Percentiles rank a stretch among this genome's conserved stretches.
Conservation (phyloP, 2,113 vertebrate genomes). For the Antechinus flavipes region DNA sequence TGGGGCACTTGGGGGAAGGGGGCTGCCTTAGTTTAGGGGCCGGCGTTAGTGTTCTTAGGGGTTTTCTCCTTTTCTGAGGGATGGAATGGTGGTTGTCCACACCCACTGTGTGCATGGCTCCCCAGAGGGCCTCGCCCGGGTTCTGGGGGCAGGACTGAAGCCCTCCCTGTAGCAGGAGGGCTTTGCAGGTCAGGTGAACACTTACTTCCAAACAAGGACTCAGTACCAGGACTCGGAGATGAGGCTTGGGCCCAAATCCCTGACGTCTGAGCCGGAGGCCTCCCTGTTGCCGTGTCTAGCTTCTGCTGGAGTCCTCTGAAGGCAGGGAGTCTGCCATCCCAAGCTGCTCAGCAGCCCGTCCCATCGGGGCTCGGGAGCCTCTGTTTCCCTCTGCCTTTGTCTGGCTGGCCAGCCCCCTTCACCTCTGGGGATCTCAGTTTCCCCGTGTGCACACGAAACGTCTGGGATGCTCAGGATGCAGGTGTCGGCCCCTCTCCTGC, state of each 20-base stretch:
- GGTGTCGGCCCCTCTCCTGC: not conserved
- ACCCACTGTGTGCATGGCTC: not conserved
- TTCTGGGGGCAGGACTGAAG: not conserved
- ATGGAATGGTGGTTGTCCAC: not conserved
- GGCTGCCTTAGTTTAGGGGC: not conserved
- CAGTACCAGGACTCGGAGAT: not conserved
- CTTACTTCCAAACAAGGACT: not conserved
- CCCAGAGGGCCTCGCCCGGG: not conserved
- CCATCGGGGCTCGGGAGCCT: not conserved
- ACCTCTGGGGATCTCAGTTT: too few species aligned
- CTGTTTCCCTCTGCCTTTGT: not conserved
- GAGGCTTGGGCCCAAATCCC: not conserved
- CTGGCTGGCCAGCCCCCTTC: too few species aligned
- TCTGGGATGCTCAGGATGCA: not conserved
- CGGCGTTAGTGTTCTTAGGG: not conserved
- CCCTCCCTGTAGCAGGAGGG: not conserved
- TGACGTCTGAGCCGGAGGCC: not conserved
- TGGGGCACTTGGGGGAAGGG: too few species aligned
- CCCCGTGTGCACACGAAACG: not conserved
- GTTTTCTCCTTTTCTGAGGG: not conserved
- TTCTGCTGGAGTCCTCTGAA: not conserved
- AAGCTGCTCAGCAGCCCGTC: too few species aligned
- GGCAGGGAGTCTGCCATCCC: not conserved
- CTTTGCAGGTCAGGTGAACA: not conserved
- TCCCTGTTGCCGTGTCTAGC: not conserved